These are phyloP conservation scores for Mormyrus lacerda DNA, from an alignment of 2,113 vertebrate species.

Conservation along the genomic window DNA sequence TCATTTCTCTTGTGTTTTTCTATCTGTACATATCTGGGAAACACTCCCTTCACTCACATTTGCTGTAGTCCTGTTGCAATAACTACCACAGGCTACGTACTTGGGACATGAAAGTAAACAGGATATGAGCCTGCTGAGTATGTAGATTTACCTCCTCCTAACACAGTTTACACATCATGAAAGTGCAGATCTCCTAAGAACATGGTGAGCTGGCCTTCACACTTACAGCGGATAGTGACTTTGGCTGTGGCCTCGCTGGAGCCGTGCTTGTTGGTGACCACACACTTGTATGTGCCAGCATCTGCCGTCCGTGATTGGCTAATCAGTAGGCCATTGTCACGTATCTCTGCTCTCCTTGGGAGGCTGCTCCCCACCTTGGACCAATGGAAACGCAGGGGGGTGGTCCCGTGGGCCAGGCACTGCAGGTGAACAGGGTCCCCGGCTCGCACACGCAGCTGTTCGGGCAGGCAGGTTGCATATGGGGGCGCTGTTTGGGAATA, in stretches of 20 bases:
- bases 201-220: neutral
- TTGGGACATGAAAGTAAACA: too few species aligned
- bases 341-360: constrained; percentile 34
- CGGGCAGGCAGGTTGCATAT: constrained; percentile 76
- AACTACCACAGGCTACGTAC: neutral
- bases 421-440: constrained; percentile 69
- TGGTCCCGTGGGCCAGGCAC: constrained; percentile 85
- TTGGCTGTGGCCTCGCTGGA: constrained; percentile 59
- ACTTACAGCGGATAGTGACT: constrained; percentile 70
- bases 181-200: neutral
- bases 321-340: constrained; percentile 61
- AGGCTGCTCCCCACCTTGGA: constrained; percentile 63
- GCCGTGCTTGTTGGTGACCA: constrained; percentile 76
- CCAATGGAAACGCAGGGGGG: constrained; percentile 76
- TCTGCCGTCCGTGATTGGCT: constrained; percentile 40
- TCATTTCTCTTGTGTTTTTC: neutral
- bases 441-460: constrained; percentile 44
- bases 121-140: neutral
- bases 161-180: neutral
- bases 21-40: neutral
- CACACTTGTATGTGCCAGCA: constrained; percentile 76
- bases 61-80: neutral
- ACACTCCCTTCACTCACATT: neutral
- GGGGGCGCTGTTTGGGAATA: constrained; percentile 65
- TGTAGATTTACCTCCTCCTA: neutral